These are phyloP conservation scores for Saccostrea echinata DNA, from an alignment of 1,140 invertebrate genomes.

Conservation along the genomic window DNA sequence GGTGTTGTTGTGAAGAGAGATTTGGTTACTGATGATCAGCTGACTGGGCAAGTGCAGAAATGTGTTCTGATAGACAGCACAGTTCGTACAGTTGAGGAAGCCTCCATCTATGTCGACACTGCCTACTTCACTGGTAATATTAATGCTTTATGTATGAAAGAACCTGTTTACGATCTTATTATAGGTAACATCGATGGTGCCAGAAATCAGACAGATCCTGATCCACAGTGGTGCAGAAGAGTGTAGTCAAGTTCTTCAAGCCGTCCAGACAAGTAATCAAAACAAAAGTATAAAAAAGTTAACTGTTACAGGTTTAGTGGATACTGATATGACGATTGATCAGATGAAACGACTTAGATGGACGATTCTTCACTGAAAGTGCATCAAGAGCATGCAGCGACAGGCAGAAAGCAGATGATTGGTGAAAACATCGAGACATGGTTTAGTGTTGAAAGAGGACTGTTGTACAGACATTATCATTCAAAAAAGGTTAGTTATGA, in stretches of 20 bases:
- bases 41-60: constrained; percentile 19
- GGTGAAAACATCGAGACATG: neutral
- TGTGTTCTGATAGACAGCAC: constrained; percentile 56
- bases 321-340: too few species aligned
- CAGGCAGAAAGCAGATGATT: neutral
- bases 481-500: neutral
- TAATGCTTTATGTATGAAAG: constrained; percentile 52
- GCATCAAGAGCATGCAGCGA: neutral
- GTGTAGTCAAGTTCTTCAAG: neutral
- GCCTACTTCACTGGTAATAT: constrained; percentile 55
- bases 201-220: constrained; percentile 30
- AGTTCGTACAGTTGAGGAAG: constrained; percentile 8
- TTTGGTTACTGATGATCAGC: constrained; percentile 31
- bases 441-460: neutral
- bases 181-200: constrained; percentile 56
- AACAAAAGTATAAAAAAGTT: neutral
- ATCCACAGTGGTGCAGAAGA: neutral
- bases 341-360: neutral
- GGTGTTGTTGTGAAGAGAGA: constrained; percentile 40
- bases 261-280: neutral
- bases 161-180: constrained; percentile 57
- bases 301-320: neutral
- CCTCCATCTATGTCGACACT: constrained; percentile 46
- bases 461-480: constrained; percentile 43
- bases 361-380: neutral